These are phyloP conservation scores for Xenopus laevis DNA, from an alignment of 2,113 vertebrate genomes.

Conservation along the genomic window DNA sequence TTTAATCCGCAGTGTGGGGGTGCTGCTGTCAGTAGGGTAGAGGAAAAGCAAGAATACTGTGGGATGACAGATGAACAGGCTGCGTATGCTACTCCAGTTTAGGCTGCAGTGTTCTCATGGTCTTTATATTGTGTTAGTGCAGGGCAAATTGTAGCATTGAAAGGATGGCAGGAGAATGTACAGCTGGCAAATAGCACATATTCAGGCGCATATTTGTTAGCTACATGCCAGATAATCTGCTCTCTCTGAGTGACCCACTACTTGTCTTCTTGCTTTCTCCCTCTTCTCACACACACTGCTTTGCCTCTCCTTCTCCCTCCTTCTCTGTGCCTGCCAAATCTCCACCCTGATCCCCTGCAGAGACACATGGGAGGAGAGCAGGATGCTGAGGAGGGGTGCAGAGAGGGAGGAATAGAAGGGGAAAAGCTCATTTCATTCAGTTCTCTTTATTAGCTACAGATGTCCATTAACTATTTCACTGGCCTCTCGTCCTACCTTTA, in stretches of 20 bases:
- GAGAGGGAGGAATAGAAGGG: neutral
- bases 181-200: too few relatives aligned
- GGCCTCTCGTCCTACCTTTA: neutral
- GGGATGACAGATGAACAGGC: too few relatives aligned
- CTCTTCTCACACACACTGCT: neutral
- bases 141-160: too few relatives aligned
- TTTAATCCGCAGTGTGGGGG: too few relatives aligned
- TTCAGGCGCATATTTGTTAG: too few relatives aligned
- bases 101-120: too few relatives aligned
- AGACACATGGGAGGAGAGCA: conserved; percentile 9
- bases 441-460: conserved; percentile 33
- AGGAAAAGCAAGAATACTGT: too few relatives aligned
- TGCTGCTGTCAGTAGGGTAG: too few relatives aligned
- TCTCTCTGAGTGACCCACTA: neutral
- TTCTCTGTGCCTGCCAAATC: conserved; percentile 4
- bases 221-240: neutral
- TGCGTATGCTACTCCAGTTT: too few relatives aligned
- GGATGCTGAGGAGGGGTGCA: conserved; percentile 18
- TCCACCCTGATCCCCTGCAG: conserved; percentile 29
- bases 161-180: too few relatives aligned
- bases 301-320: neutral
- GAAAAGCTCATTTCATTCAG: neutral
- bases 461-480: conserved; percentile 27
- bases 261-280: neutral
- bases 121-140: too few relatives aligned